Evolutionary conservation across 2,888 invertebrate species (phyloP).

Genomic region (Anaspis maculata): DNA sequence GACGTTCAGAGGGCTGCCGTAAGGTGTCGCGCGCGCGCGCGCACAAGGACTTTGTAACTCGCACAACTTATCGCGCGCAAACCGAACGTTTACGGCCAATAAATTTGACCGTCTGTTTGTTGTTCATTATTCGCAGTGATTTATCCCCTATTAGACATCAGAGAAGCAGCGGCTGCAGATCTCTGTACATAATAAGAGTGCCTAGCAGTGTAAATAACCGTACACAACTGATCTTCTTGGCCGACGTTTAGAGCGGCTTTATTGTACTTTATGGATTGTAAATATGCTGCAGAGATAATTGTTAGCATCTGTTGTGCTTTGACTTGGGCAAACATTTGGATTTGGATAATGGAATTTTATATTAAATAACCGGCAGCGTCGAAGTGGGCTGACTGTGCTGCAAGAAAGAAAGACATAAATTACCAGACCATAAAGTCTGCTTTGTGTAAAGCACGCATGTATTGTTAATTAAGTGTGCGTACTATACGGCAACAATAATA

Average conservation of each 20-base stretch:
- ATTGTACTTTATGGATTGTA: conserved; percentile 21
- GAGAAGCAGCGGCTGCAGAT: conserved; percentile 16
- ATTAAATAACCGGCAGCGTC: conserved; percentile 15
- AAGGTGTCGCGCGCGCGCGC: no score
- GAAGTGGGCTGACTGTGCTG: conserved; percentile 9
- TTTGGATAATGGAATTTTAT: conserved; percentile 17
- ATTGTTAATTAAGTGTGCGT: no score
- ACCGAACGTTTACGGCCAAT: conserved; percentile 30
- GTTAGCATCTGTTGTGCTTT: conserved; percentile 19
- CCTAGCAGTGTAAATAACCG: conserved; percentile 17
- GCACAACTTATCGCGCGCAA: neutral
- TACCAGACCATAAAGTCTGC: no score
- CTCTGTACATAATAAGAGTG: conserved; percentile 15
- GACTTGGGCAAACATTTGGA: conserved; percentile 18
- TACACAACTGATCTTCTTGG: conserved; percentile 14
- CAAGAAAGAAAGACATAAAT: no score
- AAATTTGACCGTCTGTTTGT: conserved; percentile 32
- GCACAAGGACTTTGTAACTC: conserved; percentile 1
- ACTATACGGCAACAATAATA: no score
- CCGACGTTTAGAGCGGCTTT: conserved; percentile 18
- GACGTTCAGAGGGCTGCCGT: no score
- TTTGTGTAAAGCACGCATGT: no score
- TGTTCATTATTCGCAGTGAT: conserved; percentile 30
- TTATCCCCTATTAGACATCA: conserved; percentile 22
- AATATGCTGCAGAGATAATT: conserved; percentile 18